Evolutionary conservation across 2,888 invertebrate species (phyloP).

Genomic region (Xanthia icteritia): DNA sequence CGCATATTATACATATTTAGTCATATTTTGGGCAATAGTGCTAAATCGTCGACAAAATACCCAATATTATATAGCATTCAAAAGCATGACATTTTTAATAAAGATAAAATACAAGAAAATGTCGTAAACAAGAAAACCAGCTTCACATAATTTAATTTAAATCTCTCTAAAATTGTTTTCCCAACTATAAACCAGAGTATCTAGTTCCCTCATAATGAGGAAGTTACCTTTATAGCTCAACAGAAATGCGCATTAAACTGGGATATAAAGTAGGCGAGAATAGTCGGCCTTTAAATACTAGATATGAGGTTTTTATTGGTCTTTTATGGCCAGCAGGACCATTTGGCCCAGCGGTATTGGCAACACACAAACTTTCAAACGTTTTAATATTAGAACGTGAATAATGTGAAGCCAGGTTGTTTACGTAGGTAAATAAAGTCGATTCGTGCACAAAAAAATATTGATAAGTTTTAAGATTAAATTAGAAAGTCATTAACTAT

Average conservation of each 20-base stretch:
- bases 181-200: constrained; percentile 16
- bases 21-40: neutral
- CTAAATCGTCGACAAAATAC: neutral
- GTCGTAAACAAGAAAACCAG: neutral
- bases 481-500: neutral
- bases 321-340: constrained; percentile 35
- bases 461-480: neutral
- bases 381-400: constrained; percentile 32
- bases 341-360: constrained; percentile 52
- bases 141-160: neutral
- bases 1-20: neutral
- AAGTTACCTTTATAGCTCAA: constrained; percentile 36
- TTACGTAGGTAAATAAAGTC: neutral
- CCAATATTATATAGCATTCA: neutral
- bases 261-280: constrained; percentile 23
- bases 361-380: constrained; percentile 27
- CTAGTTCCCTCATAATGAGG: constrained; percentile 36
- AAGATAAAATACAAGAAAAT: neutral
- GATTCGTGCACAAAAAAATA: neutral
- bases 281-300: constrained; percentile 33
- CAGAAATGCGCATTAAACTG: constrained; percentile 36
- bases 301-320: constrained; percentile 50
- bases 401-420: neutral
- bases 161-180: constrained; percentile 5
- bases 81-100: neutral